A percentile compares a stretch with the other conserved stretches of the same genome.
These are phyloP conservation scores for Cerastis leucographa DNA, from an alignment of 2,888 invertebrate genomes.

Conservation along the genomic window DNA sequence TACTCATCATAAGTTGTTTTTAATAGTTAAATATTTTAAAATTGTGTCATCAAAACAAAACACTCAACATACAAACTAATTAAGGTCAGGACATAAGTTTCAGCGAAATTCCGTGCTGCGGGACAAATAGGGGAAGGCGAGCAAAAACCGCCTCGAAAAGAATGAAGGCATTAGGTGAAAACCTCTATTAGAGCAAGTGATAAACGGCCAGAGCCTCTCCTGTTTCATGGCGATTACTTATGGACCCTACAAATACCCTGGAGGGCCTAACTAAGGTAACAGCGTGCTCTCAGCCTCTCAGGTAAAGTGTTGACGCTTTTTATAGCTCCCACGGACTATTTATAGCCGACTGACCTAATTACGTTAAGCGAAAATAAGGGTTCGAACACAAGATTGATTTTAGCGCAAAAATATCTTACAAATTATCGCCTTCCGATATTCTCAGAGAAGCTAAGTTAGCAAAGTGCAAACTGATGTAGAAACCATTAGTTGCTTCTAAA, in stretches of 20 bases:
- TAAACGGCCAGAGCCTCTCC: conserved; percentile 75
- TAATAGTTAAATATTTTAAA: background rate
- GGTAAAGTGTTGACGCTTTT: conserved; percentile 65
- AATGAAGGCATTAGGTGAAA: conserved; percentile 78
- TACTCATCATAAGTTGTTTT: background rate
- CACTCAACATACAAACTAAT: conserved; percentile 66
- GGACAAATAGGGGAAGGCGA: conserved; percentile 69
- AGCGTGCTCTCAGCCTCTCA: conserved; percentile 47
- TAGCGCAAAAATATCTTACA: conserved; percentile 8
- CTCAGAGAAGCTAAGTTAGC: conserved; percentile 16
- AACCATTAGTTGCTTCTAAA: conserved; percentile 42
- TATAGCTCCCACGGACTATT: conserved; percentile 50
- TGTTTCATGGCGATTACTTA: conserved; percentile 78
- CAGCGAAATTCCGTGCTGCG: conserved; percentile 59
- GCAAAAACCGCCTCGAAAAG: conserved; percentile 77
- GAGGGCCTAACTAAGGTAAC: conserved; percentile 62
- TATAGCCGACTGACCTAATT: conserved; percentile 58
- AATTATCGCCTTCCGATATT: conserved; percentile 30
- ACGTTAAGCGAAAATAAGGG: conserved; percentile 27
- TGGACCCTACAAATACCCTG: conserved; percentile 63
- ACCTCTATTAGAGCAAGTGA: conserved; percentile 80
- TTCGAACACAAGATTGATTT: conserved; percentile 19
- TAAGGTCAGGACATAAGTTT: conserved; percentile 62
- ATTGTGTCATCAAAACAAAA: conserved; percentile 17
- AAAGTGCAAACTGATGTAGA: conserved; percentile 56